Percentiles rank a stretch among this genome's conserved stretches.
phyloP scores from a whole-genome alignment of 2,888 invertebrate species.

The Sarcophaga variegata region DNA sequence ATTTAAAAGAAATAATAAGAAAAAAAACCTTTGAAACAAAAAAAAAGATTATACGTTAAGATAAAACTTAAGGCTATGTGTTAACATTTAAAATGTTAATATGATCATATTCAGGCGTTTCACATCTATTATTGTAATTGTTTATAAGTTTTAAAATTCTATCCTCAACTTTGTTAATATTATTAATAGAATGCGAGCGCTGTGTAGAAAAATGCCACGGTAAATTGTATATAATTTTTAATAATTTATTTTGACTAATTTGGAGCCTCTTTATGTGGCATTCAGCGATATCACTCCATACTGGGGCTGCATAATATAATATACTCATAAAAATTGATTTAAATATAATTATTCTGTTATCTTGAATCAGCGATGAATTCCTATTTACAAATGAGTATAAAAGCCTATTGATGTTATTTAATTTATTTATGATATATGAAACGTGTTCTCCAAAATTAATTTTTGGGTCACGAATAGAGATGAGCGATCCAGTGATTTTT shows the following conservation, averaged over 20 bases:
- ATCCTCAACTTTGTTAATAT: not conserved
- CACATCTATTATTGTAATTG: not conserved
- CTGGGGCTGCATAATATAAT: not conserved
- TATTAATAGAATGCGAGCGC: too few relatives aligned
- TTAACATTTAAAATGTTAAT: not conserved
- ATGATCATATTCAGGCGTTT: not conserved
- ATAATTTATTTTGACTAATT: not conserved
- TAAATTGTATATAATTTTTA: not conserved
- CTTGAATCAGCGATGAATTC: not conserved
- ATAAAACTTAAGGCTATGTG: conserved; percentile 12
- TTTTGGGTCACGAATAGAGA: not conserved
- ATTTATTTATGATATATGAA: conserved; percentile 9
- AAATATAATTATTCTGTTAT: conserved; percentile 3
- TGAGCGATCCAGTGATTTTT: too few relatives aligned
- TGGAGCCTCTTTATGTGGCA: not conserved
- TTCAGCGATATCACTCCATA: conserved; percentile 3
- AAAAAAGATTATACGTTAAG: not conserved
- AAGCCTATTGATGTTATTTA: not conserved
- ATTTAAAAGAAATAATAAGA: too few relatives aligned
- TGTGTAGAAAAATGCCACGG: too few relatives aligned
- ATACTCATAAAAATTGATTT: not conserved
- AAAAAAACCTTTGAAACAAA: too few relatives aligned
- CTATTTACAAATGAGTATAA: conserved; percentile 1
- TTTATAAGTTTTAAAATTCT: not conserved
- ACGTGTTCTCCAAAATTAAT: conserved; percentile 4